These are phyloP conservation scores for Petrocephalus microphthalmus DNA, from an alignment of 2,113 vertebrate genomes.

Conservation along the genomic window DNA sequence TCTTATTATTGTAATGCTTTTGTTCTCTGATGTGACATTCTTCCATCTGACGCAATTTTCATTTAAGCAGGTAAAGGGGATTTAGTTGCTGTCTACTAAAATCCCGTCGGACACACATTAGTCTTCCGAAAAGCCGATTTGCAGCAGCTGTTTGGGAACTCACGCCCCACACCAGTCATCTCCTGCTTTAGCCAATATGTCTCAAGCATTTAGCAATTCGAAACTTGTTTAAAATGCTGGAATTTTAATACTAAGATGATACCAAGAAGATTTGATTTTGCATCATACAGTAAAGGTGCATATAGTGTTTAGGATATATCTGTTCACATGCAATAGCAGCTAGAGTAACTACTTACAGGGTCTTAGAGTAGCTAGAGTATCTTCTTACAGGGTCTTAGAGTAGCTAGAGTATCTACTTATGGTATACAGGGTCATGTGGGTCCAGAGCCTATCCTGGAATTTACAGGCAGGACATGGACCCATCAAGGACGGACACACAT, in stretches of 20 bases:
- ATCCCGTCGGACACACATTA: neutral
- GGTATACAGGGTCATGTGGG: too few species aligned
- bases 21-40: neutral
- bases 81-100: neutral
- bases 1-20: neutral
- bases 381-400: too few species aligned
- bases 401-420: too few species aligned
- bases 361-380: too few species aligned
- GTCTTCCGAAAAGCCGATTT: neutral
- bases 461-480: too few species aligned
- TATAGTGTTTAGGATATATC: neutral
- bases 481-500: too few species aligned
- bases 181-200: neutral
- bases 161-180: neutral
- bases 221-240: neutral
- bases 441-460: too few species aligned
- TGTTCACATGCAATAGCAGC: too few species aligned
- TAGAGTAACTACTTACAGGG: too few species aligned
- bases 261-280: neutral
- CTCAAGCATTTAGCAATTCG: neutral
- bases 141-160: neutral
- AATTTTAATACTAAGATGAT: neutral
- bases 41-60: neutral
- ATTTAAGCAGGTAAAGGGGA: neutral
- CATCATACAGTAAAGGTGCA: neutral